Conservation (phyloP, 2,888 invertebrate species). For the Periphyllus acericola region DNA sequence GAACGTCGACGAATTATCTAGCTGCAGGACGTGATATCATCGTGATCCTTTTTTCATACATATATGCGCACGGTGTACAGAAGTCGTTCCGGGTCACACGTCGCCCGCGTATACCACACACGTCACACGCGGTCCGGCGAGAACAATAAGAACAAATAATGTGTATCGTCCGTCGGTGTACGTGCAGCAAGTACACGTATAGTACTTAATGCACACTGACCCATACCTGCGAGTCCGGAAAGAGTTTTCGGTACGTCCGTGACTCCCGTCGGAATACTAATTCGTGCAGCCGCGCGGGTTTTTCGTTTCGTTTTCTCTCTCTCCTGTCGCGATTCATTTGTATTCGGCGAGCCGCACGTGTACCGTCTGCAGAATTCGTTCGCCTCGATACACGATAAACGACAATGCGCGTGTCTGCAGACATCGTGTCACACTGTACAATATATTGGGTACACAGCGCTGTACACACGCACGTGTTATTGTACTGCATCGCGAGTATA, state of each 20-base stretch:
- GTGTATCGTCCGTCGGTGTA: background rate
- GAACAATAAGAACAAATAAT: background rate
- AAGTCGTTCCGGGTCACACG: background rate
- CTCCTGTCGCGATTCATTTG: background rate
- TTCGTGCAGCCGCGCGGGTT: background rate
- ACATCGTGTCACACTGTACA: too few relatives aligned
- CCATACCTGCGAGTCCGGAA: background rate
- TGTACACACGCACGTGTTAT: too few relatives aligned
- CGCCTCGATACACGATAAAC: background rate
- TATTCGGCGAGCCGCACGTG: slow-evolving; percentile 1
- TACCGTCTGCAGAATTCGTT: background rate
- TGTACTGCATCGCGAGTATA: too few relatives aligned
- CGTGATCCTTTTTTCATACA: background rate
- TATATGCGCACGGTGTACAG: background rate
- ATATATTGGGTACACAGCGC: too few relatives aligned
- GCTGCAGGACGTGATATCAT: background rate
- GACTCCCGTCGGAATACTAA: background rate
- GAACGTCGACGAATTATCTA: too few relatives aligned
- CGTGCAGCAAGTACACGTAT: background rate
- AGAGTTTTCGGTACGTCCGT: background rate
- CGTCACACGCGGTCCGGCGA: too few relatives aligned
- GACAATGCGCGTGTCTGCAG: background rate
- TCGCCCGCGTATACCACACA: background rate
- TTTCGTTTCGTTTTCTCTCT: background rate
- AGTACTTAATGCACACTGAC: too few relatives aligned